Percentiles rank a stretch among this genome's conserved stretches.
phyloP scores from a whole-genome alignment of 1,140 invertebrate species.

The Listronotus bonariensis region DNA sequence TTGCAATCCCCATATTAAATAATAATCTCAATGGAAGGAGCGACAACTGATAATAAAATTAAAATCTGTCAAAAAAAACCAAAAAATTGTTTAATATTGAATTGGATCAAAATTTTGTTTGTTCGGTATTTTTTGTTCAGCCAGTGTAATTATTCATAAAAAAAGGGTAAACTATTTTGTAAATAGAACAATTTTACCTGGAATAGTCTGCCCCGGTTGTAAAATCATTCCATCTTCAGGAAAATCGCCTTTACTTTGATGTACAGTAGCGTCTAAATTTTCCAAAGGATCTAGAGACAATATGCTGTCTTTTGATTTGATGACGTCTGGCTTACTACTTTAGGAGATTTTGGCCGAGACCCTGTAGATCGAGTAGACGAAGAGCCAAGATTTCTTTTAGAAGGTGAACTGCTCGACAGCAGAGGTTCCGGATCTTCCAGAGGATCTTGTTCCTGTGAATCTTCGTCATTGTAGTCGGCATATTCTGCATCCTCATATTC shows the following conservation, averaged over 20 bases:
- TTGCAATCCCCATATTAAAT: too few relatives aligned
- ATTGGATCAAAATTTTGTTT: too few relatives aligned
- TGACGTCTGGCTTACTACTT: slow-evolving; percentile 31
- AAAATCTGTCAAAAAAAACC: too few relatives aligned
- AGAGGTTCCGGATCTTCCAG: slow-evolving; percentile 41
- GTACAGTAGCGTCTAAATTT: slow-evolving; percentile 59
- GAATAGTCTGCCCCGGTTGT: slow-evolving; percentile 66
- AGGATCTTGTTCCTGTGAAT: slow-evolving; percentile 2
- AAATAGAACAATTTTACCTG: slow-evolving; percentile 50
- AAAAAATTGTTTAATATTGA: too few relatives aligned
- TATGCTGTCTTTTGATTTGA: slow-evolving; percentile 58
- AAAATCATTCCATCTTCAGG: slow-evolving; percentile 59
- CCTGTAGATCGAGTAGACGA: background rate
- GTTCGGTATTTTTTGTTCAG: too few relatives aligned
- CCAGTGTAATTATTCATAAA: too few relatives aligned
- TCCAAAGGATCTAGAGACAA: slow-evolving; percentile 60
- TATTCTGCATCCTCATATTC: slow-evolving; percentile 60
- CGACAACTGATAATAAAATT: too few relatives aligned
- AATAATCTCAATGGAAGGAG: too few relatives aligned
- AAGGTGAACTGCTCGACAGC: background rate
- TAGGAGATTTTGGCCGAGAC: background rate
- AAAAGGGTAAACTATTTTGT: background rate
- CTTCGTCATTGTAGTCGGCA: slow-evolving; percentile 49
- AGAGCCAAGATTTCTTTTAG: slow-evolving; percentile 16
- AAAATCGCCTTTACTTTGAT: slow-evolving; percentile 56